Conservation (phyloP, 1,140 invertebrate genomes). For the Neodiprion pinetum region DNA sequence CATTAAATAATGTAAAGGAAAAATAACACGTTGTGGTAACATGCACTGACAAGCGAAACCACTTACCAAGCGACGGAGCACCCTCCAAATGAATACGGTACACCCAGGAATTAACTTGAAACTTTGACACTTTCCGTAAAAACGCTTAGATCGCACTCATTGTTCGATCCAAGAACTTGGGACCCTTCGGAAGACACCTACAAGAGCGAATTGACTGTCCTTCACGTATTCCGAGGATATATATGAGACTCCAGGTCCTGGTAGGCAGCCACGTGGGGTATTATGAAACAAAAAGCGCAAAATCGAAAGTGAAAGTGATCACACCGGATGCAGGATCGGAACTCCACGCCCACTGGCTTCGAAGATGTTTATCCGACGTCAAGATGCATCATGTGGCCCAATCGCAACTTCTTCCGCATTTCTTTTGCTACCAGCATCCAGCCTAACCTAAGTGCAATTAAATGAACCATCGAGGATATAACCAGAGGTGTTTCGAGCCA, state of each 20-base stretch:
- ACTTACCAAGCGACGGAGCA: not conserved
- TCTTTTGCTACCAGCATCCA: not conserved
- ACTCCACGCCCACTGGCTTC: conserved; percentile 22
- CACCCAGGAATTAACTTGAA: not conserved
- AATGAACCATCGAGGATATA: not conserved
- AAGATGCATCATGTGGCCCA: not conserved
- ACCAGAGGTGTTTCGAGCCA: not conserved
- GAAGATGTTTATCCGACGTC: conserved; percentile 14
- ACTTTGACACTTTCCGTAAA: not conserved
- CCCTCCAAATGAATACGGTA: not conserved
- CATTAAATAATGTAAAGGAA: not conserved
- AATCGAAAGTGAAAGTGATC: conserved; percentile 53
- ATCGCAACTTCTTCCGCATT: not conserved
- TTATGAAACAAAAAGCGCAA: conserved; percentile 26
- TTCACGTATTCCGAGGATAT: not conserved
- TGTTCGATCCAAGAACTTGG: not conserved
- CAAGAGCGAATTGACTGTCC: not conserved
- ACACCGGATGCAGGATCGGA: conserved; percentile 45
- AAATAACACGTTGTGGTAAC: not conserved
- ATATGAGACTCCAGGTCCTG: not conserved
- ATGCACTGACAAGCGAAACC: not conserved
- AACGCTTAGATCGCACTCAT: not conserved
- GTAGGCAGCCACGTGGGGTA: not conserved
- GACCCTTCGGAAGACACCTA: not conserved
- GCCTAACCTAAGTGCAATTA: not conserved